These are phyloP conservation scores for Danio albolineatus DNA, from an alignment of 2,797 vertebrate species.

Conservation along the genomic window DNA sequence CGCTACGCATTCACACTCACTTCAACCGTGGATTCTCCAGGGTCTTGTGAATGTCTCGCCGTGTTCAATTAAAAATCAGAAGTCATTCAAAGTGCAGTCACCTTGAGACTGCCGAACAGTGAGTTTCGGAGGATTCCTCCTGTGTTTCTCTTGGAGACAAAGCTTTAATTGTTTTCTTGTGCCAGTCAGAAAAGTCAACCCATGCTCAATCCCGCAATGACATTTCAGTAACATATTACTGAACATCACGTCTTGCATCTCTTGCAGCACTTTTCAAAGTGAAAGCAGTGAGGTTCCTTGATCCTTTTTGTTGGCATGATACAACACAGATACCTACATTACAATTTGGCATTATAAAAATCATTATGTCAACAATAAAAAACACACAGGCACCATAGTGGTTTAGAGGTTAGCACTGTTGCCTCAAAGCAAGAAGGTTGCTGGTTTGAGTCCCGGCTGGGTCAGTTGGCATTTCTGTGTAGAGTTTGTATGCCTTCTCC, in stretches of 20 bases:
- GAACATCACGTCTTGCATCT: not conserved
- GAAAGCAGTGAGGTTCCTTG: not conserved
- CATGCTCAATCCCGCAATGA: not conserved
- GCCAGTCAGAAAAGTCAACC: conserved; percentile 31
- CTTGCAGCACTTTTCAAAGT: not conserved
- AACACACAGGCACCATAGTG: too few species aligned
- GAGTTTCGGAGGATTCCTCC: conserved; percentile 56
- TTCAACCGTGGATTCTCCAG: conserved; percentile 58
- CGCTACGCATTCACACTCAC: conserved; percentile 55
- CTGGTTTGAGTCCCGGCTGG: too few species aligned
- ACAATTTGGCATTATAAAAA: too few species aligned
- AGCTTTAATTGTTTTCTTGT: conserved; percentile 46
- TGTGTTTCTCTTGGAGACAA: conserved; percentile 51
- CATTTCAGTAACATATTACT: not conserved
- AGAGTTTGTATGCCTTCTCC: too few species aligned
- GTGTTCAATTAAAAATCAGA: conserved; percentile 69
- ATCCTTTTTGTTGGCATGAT: too few species aligned
- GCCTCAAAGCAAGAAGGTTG: too few species aligned
- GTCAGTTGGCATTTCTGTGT: too few species aligned
- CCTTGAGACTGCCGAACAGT: conserved; percentile 37
- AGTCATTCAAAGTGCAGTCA: conserved; percentile 70
- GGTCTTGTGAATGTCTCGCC: conserved; percentile 64
- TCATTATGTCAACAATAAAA: too few species aligned
- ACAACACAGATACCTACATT: too few species aligned
- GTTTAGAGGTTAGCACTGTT: too few species aligned